These are phyloP conservation scores for Thaumetopoea pityocampa DNA, from an alignment of 1,140 invertebrate species.

Conservation along the genomic window DNA sequence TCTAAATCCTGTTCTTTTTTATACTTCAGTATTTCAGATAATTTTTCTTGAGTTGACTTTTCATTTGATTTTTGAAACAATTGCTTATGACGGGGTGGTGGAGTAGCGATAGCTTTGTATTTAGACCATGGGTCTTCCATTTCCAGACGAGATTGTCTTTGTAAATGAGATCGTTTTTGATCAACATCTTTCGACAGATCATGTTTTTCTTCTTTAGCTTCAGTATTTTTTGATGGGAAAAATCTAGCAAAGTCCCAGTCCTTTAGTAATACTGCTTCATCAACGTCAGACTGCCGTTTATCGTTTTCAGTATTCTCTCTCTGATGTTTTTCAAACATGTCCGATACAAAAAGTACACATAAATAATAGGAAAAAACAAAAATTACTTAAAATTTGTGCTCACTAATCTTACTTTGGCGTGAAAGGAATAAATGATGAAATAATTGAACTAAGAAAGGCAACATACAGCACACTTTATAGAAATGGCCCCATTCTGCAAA, in stretches of 20 bases:
- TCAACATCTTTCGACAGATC: slow-evolving; percentile 59
- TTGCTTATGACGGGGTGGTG: slow-evolving; percentile 61
- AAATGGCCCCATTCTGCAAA: slow-evolving; percentile 6
- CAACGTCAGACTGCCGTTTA: slow-evolving; percentile 76
- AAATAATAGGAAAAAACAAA: slow-evolving; percentile 44
- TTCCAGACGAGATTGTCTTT: slow-evolving; percentile 59
- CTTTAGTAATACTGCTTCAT: slow-evolving; percentile 84
- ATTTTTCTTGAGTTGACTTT: slow-evolving; percentile 62
- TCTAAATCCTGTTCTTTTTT: slow-evolving; percentile 81
- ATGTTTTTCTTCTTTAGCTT: slow-evolving; percentile 55
- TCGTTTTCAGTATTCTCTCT: slow-evolving; percentile 56
- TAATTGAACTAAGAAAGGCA: slow-evolving; percentile 3
- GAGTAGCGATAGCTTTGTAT: slow-evolving; percentile 67
- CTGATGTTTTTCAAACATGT: slow-evolving; percentile 60
- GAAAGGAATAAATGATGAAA: slow-evolving; percentile 26
- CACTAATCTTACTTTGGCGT: slow-evolving; percentile 73
- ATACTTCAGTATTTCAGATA: slow-evolving; percentile 66
- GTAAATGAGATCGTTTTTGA: slow-evolving; percentile 49
- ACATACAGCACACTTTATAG: slow-evolving; percentile 1
- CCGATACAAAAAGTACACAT: slow-evolving; percentile 64
- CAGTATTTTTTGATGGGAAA: slow-evolving; percentile 78
- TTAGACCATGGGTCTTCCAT: slow-evolving; percentile 68
- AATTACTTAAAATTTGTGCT: slow-evolving; percentile 31
- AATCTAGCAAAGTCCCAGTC: slow-evolving; percentile 91
- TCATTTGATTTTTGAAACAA: slow-evolving; percentile 51